Evolutionary conservation across 2,888 invertebrate species (phyloP).

Genomic region (Drosophila quinaria): DNA sequence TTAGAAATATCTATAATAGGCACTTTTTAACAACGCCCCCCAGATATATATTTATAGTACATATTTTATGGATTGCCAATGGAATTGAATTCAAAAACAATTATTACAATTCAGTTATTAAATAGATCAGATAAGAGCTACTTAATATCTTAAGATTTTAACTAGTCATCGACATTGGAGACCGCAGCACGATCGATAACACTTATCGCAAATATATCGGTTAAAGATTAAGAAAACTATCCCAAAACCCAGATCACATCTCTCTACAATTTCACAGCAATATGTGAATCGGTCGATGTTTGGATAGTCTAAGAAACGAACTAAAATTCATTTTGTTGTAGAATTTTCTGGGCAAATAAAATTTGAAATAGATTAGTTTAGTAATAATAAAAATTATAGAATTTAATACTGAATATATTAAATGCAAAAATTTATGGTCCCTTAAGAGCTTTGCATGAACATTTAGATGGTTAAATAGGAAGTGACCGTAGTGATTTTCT

Average conservation of each 20-base stretch:
- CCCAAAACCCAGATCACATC: neutral
- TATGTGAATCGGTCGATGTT: neutral
- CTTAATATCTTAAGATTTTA: neutral
- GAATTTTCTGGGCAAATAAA: neutral
- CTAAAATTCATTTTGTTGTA: neutral
- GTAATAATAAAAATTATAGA: neutral
- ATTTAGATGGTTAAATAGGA: slow-evolving; percentile 8
- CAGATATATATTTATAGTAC: neutral
- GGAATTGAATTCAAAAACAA: neutral
- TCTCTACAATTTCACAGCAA: neutral
- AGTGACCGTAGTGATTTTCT: slow-evolving; percentile 30
- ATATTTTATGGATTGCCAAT: neutral
- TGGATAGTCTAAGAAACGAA: neutral
- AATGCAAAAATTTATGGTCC: neutral
- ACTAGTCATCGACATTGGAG: neutral
- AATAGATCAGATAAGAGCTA: neutral
- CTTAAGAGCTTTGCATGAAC: slow-evolving; percentile 36
- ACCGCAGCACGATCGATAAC: neutral
- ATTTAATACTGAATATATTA: neutral
- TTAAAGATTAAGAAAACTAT: neutral
- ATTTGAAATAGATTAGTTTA: neutral
- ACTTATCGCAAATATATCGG: neutral
- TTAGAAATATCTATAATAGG: neutral
- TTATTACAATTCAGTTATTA: neutral
- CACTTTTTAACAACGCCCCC: neutral